Conservation (phyloP, 1,140 invertebrate species). For the Drosophila melanica region DNA sequence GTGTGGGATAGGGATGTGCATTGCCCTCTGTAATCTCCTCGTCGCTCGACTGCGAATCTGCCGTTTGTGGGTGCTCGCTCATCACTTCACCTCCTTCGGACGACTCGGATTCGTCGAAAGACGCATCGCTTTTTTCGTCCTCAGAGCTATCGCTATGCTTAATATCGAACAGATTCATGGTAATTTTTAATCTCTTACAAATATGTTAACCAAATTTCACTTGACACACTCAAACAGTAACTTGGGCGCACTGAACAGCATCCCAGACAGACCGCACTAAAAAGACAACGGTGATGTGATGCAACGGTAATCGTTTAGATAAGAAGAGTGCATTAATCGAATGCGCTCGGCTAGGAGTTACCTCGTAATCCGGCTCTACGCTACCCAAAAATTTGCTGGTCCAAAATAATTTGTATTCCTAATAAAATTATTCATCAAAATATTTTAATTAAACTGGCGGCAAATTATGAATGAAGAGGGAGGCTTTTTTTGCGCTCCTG, state of each 20-base stretch:
- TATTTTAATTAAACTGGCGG: no score
- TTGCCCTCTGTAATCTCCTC: background rate
- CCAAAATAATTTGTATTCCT: no score
- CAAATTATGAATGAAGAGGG: no score
- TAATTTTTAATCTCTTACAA: background rate
- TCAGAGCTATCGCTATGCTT: background rate
- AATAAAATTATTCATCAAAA: no score
- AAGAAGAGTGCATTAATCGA: background rate
- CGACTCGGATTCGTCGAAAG: background rate
- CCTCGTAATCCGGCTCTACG: no score
- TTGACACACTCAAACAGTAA: background rate
- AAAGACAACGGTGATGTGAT: background rate
- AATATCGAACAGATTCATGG: background rate
- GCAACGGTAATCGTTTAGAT: constrained; percentile 6
- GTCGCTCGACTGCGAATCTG: background rate
- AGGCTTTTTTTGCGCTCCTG: no score
- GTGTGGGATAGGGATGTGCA: constrained; percentile 45
- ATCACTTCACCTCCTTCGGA: background rate
- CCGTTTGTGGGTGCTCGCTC: background rate
- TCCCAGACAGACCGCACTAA: background rate
- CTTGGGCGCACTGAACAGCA: background rate
- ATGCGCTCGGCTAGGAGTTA: background rate
- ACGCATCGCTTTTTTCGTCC: background rate
- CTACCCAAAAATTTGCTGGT: no score
- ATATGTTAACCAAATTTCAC: background rate